Percentiles rank a stretch among this genome's conserved stretches.
Conservation (phyloP, 2,888 invertebrate genomes). For the Antitype chi region DNA sequence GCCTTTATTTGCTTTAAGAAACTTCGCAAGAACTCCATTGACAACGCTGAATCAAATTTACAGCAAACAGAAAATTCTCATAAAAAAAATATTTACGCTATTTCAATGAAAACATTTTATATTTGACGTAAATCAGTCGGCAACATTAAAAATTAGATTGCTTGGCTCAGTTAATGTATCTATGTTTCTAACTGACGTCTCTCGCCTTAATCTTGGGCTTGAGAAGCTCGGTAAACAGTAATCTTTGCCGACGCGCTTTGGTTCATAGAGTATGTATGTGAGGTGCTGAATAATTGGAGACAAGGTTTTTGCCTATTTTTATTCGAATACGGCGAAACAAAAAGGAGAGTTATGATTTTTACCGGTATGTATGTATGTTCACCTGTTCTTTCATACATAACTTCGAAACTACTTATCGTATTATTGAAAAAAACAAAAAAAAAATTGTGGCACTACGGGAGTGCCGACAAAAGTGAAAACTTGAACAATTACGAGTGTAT, state of each 20-base stretch:
- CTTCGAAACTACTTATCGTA: no score
- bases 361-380: no score
- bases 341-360: no score
- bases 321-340: no score
- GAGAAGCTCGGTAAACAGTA: constrained; percentile 82
- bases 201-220: constrained; percentile 78
- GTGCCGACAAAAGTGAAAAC: no score
- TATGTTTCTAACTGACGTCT: constrained; percentile 75
- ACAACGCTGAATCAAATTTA: neutral
- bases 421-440: no score
- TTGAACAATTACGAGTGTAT: no score
- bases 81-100: constrained; percentile 29
- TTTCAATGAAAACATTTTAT: constrained; percentile 35
- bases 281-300: constrained; percentile 25
- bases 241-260: constrained; percentile 78
- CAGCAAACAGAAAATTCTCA: constrained; percentile 19
- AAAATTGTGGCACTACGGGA: no score
- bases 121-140: constrained; percentile 50
- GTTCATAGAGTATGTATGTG: constrained; percentile 72
- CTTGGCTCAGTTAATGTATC: constrained; percentile 77
- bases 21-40: neutral
- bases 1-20: no score
- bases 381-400: no score
- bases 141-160: constrained; percentile 78
- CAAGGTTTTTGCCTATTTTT: constrained; percentile 21